Conservation (phyloP, 2,888 invertebrate species). For the Mythimna ferrago region DNA sequence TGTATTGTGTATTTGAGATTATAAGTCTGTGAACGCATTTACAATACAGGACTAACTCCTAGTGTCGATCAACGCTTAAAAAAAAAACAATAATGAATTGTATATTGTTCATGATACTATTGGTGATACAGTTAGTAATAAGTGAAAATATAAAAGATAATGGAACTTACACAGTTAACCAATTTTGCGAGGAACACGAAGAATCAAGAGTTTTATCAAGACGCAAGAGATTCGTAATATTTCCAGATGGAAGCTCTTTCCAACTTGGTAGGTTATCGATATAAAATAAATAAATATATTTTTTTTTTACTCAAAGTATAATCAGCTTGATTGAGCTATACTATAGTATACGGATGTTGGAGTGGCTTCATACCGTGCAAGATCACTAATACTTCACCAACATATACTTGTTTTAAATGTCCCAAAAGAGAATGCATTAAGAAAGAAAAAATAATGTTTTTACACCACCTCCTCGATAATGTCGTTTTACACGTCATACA, state of each 20-base stretch:
- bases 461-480: too few relatives aligned
- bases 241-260: constrained; percentile 91
- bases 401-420: too few relatives aligned
- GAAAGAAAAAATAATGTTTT: too few relatives aligned
- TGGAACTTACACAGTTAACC: constrained; percentile 54
- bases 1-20: neutral
- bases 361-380: too few relatives aligned
- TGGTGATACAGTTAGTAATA: constrained; percentile 64
- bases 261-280: constrained; percentile 85
- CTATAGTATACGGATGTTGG: neutral
- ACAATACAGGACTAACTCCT: too few relatives aligned
- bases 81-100: constrained; percentile 43
- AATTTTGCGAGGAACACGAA: constrained; percentile 61
- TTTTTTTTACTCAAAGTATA: neutral
- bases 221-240: constrained; percentile 89
- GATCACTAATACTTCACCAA: too few relatives aligned
- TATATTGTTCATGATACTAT: constrained; percentile 55
- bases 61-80: too few relatives aligned
- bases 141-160: constrained; percentile 64
- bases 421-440: too few relatives aligned
- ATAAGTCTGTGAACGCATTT: neutral
- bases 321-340: neutral
- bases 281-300: too few relatives aligned
- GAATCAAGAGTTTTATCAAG: constrained; percentile 80
- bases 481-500: too few relatives aligned